Percentiles rank a stretch among this genome's conserved stretches.
Evolutionary conservation across 2,888 invertebrate species (phyloP).

Genomic region (Lepidonotus clava): DNA sequence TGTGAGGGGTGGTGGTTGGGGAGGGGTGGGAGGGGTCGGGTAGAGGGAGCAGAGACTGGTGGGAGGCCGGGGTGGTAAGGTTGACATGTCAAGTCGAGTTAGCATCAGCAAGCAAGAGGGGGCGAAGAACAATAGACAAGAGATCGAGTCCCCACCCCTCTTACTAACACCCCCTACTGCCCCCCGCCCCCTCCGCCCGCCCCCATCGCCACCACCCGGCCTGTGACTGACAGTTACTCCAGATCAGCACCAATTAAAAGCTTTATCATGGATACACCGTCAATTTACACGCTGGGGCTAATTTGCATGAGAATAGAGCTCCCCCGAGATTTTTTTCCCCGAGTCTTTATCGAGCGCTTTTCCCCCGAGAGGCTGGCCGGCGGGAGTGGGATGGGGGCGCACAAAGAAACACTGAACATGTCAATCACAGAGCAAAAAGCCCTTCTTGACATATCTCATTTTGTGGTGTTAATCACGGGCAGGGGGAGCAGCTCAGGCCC

Average conservation of each 20-base stretch:
- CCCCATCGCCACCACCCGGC: too few relatives aligned
- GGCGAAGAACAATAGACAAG: too few relatives aligned
- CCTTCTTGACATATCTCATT: constrained; percentile 50
- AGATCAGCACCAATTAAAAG: constrained; percentile 50
- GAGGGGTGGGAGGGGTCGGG: not conserved
- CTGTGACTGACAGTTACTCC: not conserved
- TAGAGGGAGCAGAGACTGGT: not conserved
- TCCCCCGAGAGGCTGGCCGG: not conserved
- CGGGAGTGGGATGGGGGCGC: not conserved
- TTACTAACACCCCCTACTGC: not conserved
- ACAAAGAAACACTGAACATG: constrained; percentile 44
- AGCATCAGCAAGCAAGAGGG: constrained; percentile 6
- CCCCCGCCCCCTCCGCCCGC: too few relatives aligned
- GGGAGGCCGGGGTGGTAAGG: not conserved
- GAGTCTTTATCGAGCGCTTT: constrained; percentile 1
- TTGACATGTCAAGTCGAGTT: constrained; percentile 25
- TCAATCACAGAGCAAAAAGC: constrained; percentile 42
- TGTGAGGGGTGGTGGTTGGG: not conserved
- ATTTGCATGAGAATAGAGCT: constrained; percentile 41
- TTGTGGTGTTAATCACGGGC: constrained; percentile 15
- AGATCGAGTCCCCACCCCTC: too few relatives aligned
- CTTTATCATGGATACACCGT: constrained; percentile 45
- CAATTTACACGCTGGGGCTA: constrained; percentile 29
- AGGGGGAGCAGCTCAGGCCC: constrained; percentile 2
- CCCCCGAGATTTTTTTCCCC: not conserved